These are phyloP conservation scores for Papilio xuthus DNA, from an alignment of 1,140 invertebrate genomes.

Conservation along the genomic window DNA sequence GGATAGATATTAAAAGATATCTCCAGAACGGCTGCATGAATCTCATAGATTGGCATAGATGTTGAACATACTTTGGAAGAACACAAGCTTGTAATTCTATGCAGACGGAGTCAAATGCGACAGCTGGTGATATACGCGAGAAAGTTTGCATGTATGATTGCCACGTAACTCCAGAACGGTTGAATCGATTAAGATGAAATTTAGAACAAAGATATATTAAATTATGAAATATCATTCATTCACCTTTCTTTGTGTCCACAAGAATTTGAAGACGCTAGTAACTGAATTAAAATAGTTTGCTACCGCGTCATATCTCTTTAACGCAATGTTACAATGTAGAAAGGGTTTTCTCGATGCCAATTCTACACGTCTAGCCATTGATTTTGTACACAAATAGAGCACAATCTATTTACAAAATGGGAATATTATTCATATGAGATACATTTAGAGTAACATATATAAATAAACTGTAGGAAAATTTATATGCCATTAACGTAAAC, in stretches of 20 bases:
- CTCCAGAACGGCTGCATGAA: too few species aligned
- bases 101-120: too few species aligned
- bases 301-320: background rate
- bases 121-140: background rate
- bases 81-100: too few species aligned
- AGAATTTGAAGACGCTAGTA: background rate
- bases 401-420: constrained; percentile 5
- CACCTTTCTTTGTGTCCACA: too few species aligned
- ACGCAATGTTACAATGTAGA: background rate
- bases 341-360: background rate
- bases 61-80: too few species aligned
- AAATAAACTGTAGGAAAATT: background rate
- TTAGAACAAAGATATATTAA: too few species aligned
- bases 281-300: too few species aligned
- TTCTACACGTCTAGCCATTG: background rate
- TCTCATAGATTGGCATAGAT: too few species aligned
- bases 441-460: background rate
- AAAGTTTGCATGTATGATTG: background rate
- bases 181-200: too few species aligned
- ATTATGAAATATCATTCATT: too few species aligned
- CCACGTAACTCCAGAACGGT: too few species aligned
- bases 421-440: background rate
- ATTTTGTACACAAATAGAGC: background rate
- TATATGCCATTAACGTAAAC: background rate
- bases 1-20: too few species aligned